phyloP scores from a whole-genome alignment of 2,797 vertebrate species.

The Rousettus madagascariensis region DNA sequence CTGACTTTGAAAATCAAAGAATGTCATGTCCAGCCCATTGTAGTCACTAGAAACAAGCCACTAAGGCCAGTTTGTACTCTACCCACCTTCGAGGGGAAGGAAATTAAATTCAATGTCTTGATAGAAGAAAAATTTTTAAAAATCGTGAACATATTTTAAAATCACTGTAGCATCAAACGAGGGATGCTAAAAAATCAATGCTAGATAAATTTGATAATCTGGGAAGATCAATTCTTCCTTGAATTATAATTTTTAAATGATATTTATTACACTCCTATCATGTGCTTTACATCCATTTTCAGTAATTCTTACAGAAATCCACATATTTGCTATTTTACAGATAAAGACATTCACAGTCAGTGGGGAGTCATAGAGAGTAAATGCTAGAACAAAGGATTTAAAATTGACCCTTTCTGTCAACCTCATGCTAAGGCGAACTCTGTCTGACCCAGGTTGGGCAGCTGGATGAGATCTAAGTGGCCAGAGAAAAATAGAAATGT shows the following conservation, averaged over 20 bases:
- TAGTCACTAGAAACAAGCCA: not conserved
- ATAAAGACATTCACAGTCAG: not conserved
- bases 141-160: not conserved
- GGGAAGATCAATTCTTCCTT: not conserved
- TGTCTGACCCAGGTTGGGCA: not conserved
- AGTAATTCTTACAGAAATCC: not conserved
- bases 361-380: not conserved
- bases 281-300: not conserved
- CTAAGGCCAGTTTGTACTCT: not conserved
- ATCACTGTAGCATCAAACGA: not conserved
- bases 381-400: not conserved
- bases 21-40: too few relatives aligned
- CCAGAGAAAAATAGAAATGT: not conserved
- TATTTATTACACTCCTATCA: not conserved
- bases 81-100: not conserved
- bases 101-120: not conserved
- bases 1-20: not conserved
- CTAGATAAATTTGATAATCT: not conserved
- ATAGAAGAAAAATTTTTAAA: not conserved
- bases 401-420: not conserved
- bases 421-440: not conserved
- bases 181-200: not conserved
- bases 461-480: not conserved
- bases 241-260: not conserved
- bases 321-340: conserved; percentile 16